These are phyloP conservation scores for Conger conger DNA, from an alignment of 2,113 vertebrate species.

Conservation along the genomic window DNA sequence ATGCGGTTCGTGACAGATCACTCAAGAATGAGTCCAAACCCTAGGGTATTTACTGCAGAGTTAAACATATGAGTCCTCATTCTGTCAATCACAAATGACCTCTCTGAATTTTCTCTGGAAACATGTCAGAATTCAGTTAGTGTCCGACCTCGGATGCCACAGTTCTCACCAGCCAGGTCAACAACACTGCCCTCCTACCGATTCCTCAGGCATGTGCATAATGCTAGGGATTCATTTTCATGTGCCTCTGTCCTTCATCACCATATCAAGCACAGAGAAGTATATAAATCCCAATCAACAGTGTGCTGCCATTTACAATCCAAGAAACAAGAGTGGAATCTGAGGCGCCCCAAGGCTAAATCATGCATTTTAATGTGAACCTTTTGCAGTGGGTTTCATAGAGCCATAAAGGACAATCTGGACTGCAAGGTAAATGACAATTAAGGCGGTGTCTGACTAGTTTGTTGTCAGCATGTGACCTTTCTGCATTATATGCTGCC, in stretches of 20 bases:
- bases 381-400: background rate
- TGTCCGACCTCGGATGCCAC: constrained; percentile 12
- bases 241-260: constrained; percentile 8
- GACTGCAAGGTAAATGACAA: background rate
- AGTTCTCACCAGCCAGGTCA: background rate
- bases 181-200: background rate
- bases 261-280: background rate
- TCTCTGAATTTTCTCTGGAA: background rate
- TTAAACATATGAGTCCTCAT: constrained; percentile 3
- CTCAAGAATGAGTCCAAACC: background rate
- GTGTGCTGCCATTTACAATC: constrained; percentile 18
- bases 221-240: background rate
- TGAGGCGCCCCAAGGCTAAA: background rate
- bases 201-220: constrained; percentile 10
- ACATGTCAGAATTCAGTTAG: background rate
- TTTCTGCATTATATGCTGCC: constrained; percentile 27
- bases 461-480: constrained; percentile 24
- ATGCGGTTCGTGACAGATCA: background rate
- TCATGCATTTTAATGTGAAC: background rate
- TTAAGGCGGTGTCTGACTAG: constrained; percentile 1
- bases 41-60: background rate
- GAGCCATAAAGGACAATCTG: background rate
- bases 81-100: constrained; percentile 2
- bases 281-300: constrained; percentile 22
- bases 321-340: background rate